Conservation (phyloP, 2,797 vertebrate genomes). For the Chiroxiphia lanceolata region DNA sequence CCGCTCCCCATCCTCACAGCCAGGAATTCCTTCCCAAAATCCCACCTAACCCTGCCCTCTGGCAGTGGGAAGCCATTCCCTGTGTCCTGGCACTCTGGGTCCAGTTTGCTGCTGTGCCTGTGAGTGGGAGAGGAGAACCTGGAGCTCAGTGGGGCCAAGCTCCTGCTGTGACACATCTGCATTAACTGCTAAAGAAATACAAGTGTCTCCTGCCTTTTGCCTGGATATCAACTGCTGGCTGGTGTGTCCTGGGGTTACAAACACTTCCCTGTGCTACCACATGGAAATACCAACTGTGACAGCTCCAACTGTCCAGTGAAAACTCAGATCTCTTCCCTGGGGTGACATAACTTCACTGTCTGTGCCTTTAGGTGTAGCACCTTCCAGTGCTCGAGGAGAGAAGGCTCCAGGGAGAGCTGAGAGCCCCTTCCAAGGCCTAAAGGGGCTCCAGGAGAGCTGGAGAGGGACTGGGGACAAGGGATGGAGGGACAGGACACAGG, state of each 20-base stretch:
- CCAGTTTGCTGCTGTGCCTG: background rate
- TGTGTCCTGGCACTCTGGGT: too few relatives aligned
- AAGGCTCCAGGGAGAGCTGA: background rate
- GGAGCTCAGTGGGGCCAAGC: too few relatives aligned
- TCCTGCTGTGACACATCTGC: background rate
- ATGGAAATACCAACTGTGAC: background rate
- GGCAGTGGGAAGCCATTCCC: background rate
- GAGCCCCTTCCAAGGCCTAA: background rate
- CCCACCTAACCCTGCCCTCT: background rate
- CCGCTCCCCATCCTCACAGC: background rate
- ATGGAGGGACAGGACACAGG: background rate
- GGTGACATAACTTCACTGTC: rapidly evolving
- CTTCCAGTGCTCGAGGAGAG: background rate
- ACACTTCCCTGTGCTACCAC: background rate
- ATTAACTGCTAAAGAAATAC: background rate
- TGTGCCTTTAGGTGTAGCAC: too few relatives aligned
- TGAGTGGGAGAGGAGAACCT: background rate
- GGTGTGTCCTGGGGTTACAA: background rate
- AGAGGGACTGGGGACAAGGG: background rate
- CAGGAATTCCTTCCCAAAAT: background rate
- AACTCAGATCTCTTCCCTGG: background rate
- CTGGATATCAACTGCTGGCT: background rate
- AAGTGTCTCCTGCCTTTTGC: background rate
- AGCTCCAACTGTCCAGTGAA: background rate
- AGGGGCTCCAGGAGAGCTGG: background rate